Conservation (phyloP, 2,797 vertebrate species). For the Alcedo atthis region DNA sequence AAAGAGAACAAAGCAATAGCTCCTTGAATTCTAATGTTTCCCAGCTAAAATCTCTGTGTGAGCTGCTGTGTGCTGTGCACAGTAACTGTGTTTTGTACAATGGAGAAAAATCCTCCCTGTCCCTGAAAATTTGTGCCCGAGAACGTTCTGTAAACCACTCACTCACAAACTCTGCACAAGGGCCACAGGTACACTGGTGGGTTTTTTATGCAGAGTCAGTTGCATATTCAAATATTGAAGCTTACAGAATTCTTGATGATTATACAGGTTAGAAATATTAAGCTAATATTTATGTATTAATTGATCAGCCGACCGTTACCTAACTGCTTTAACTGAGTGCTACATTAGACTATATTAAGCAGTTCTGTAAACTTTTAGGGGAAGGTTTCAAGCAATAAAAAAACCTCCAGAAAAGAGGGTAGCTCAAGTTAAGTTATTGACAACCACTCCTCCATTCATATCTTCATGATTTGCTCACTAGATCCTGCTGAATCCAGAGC, state of each 20-base stretch:
- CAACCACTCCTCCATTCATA: not conserved
- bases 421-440: constrained; percentile 17
- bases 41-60: not conserved
- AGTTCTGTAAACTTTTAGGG: constrained; percentile 37
- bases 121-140: constrained; percentile 17
- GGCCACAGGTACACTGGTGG: not conserved
- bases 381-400: not conserved
- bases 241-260: constrained; percentile 41
- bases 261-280: constrained; percentile 32
- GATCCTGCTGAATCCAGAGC: constrained; percentile 5
- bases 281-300: constrained; percentile 49
- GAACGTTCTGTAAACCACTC: not conserved
- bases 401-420: not conserved
- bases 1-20: not conserved
- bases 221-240: constrained; percentile 30
- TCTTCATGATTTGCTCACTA: constrained; percentile 14
- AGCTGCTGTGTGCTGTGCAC: not conserved
- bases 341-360: constrained; percentile 48
- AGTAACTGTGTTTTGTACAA: not conserved
- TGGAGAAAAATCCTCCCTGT: not conserved
- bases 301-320: constrained; percentile 18
- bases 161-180: not conserved
- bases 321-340: constrained; percentile 9
- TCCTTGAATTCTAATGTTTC: not conserved
- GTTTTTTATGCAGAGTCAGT: not conserved